Conservation (phyloP, 2,113 vertebrate genomes). For the Passer montanus region DNA sequence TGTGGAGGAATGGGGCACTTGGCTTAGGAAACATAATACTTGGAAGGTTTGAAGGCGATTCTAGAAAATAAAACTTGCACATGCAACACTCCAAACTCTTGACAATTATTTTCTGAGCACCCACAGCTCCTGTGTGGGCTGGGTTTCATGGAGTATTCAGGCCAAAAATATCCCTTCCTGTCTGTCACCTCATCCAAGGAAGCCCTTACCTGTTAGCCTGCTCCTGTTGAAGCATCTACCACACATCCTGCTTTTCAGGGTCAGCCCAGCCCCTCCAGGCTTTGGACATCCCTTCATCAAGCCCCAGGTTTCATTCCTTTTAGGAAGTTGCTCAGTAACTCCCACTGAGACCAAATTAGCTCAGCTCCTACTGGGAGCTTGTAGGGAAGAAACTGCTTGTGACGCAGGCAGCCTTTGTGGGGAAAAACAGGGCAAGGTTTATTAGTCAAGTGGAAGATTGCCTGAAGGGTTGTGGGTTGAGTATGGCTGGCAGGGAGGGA, state of each 20-base stretch:
- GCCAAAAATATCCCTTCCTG: not conserved
- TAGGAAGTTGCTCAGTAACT: slow-evolving; percentile 11
- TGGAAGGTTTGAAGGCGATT: not conserved
- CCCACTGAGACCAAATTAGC: slow-evolving; percentile 58
- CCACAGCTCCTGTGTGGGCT: not conserved
- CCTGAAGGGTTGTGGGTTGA: not conserved
- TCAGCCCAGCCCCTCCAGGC: not conserved
- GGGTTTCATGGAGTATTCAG: not conserved
- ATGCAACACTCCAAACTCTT: not conserved
- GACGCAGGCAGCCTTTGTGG: slow-evolving; percentile 24
- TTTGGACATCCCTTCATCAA: not conserved
- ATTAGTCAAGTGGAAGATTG: slow-evolving; percentile 2
- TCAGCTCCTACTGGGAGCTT: slow-evolving; percentile 34
- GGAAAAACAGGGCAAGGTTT: not conserved
- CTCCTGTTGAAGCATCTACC: not conserved
- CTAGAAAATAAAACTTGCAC: not conserved
- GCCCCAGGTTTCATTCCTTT: not conserved
- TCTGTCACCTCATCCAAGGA: not conserved
- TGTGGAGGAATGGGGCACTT: not conserved
- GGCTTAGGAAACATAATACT: not conserved
- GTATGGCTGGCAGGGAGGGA: not conserved
- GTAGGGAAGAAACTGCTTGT: slow-evolving; percentile 1
- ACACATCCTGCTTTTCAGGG: not conserved
- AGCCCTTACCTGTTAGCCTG: not conserved
- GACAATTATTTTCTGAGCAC: not conserved